Base-by-base conservation (phyloP, 2,888 invertebrate genomes). In the Phasia obesa region DNA sequence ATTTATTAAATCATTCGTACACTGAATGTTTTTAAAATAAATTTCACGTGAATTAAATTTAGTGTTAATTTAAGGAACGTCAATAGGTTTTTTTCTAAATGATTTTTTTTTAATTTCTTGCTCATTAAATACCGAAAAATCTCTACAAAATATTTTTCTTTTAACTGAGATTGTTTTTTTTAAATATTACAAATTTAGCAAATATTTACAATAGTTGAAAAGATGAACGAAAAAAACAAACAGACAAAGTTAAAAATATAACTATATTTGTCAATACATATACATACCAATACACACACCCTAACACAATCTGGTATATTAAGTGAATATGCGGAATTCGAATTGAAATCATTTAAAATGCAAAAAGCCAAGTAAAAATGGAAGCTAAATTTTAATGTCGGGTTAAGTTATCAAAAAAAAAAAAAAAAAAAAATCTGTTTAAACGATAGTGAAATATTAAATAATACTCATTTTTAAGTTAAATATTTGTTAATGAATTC, bases 131-230 rank as follows among this genome's bases (percentile, higher is more conserved):
- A 69, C 69, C 51, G 9, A 42, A 51, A 51, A 67, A 67, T 42
- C 53, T 73, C 35, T 13, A 59, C 23, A 4, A 65, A 15, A 51
- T 47, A 42, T 71, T 71, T 27, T 15, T n/a, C 7, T 42, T 60
- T 71, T 25, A 59, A 47, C 57, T 47, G 31, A 21, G 21, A 6
- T 64, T 17, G n/a, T 31, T 31, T 42, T 59, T 64, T 64, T 31
- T 25, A 44, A 53, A 73, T 59, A 77, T 77, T 81, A 81, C 81
- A 77, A 62, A 81, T 77, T 81, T 62, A 62, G 73, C 73, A 77
- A 81, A 81, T 81, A 81, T 81, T 81, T 77, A 81, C 76, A 51
- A 81, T 44, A 75, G 49, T 60, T 67, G 60, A 55, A 21, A 42
- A 71, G 42, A 53, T 59, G 42, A 62, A 73, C 27, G n/a, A 59